Percentiles rank a stretch among this genome's conserved stretches.
These are phyloP conservation scores for Chiloscyllium plagiosum DNA, from an alignment of 2,113 vertebrate species.

Conservation along the genomic window DNA sequence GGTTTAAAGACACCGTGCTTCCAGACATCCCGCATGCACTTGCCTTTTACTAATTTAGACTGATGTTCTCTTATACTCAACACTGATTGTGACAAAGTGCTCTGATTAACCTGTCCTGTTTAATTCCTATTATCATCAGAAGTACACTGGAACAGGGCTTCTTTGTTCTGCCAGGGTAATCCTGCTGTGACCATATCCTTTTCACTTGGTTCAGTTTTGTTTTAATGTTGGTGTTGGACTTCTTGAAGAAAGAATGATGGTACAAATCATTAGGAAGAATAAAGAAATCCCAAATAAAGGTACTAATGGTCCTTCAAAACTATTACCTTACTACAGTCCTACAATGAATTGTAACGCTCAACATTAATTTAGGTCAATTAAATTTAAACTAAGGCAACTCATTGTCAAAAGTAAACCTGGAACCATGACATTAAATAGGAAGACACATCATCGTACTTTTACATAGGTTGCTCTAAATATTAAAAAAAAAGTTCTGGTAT, in stretches of 20 bases:
- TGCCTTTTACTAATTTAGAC: not conserved
- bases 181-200: not conserved
- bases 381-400: not conserved
- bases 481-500: not conserved
- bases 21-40: not conserved
- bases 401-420: not conserved
- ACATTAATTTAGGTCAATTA: not conserved
- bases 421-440: not conserved
- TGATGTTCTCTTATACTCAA: not conserved
- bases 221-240: not conserved
- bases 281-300: not conserved
- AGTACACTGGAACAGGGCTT: not conserved
- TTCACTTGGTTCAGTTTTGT: not conserved
- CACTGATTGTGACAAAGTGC: not conserved
- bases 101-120: not conserved
- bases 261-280: not conserved
- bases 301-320: not conserved
- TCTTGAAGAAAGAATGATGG: not conserved
- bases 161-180: not conserved
- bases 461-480: not conserved
- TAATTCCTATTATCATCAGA: not conserved
- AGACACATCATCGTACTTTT: not conserved
- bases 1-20: not conserved
- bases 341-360: too few relatives aligned
- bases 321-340: too few relatives aligned